Evolutionary conservation across 2,888 invertebrate species (phyloP), one percentile per base, ranked within the genome.

Genomic region (Pomacea canaliculata): DNA sequence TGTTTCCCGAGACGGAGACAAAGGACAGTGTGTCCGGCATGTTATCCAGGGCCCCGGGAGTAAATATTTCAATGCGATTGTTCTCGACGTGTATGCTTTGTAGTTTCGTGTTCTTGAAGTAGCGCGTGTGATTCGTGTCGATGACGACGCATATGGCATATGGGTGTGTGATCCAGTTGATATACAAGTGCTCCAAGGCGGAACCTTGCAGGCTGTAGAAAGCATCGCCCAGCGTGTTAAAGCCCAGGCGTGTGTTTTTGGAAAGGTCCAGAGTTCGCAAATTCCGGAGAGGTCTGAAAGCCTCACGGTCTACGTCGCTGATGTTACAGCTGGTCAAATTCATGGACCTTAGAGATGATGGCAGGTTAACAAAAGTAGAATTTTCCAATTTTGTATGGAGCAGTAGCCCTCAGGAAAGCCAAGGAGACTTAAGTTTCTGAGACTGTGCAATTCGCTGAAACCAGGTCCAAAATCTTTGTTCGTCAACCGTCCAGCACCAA

Each of bases 41-140:
- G 49, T 72, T 60, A 5, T 69, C 23, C 27, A 78, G 23, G 27
- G 80, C 80, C 18, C 78, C 78, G 8, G 16, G 5, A n/a, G 75
- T 65, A n/a, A 80, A 72, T n/a, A 75, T 71, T 59, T 80, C 78
- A 27, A 80, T 77, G 23, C 76, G 70, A 68, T 80, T 80, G 70
- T 71, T 27, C 71, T 23, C 62, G 19, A 73, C 78, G 13, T 77
- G 70, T 27, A 80, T 80, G 19, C 18, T 46, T 49, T 77, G 69
- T 63, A 80, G 59, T 49, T 73, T 60, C 7, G 77, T 77, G 71
- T 72, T 48, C n/a, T 67, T 77, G 59, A 77, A 71, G 51, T 68
- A 72, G 46, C 63, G 69, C 46, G 77, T 70, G 65, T 37, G 59
- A 7, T 13, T 37, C 3, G 23, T 60, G 19, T 66, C 70, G 13